Conservation (phyloP, 2,888 invertebrate species). For the Sinhomidia bicolor region DNA sequence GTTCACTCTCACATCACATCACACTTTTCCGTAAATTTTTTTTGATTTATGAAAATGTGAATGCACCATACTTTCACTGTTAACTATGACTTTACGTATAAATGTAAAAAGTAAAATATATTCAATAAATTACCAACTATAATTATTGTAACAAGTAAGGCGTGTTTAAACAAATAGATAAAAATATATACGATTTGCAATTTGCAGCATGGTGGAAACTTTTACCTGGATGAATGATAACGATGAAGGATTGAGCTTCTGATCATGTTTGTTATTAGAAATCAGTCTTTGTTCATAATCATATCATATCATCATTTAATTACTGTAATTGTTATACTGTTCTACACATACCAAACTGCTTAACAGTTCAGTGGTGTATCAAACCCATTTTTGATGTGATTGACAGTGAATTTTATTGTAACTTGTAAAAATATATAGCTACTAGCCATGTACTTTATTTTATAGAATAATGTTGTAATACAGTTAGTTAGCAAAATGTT, state of each 20-base stretch:
- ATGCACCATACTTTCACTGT: constrained; percentile 29
- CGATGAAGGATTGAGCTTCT: constrained; percentile 23
- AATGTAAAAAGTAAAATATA: neutral
- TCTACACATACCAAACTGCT: neutral
- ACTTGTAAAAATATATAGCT: constrained; percentile 31
- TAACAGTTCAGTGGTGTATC: neutral
- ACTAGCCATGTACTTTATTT: constrained; percentile 18
- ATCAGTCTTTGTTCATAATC: constrained; percentile 43
- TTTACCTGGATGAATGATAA: constrained; percentile 67
- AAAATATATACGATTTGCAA: constrained; percentile 12
- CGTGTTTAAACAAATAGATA: neutral
- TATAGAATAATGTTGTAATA: neutral
- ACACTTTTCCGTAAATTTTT: constrained; percentile 31
- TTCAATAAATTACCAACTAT: too few species aligned
- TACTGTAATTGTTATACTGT: constrained; percentile 10
- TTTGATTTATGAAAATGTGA: constrained; percentile 28
- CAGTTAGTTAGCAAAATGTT: neutral
- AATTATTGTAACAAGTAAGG: neutral
- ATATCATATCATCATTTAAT: constrained; percentile 43
- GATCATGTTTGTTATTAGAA: neutral
- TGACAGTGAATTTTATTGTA: constrained; percentile 63
- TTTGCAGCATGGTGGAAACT: constrained; percentile 64
- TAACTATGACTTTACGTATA: neutral
- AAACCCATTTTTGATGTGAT: constrained; percentile 63
- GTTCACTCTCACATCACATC: constrained; percentile 51